Evolutionary conservation across 2,888 invertebrate species (phyloP), one percentile per base, ranked within the genome.

Genomic region (Disparrhopalites patrizii): DNA sequence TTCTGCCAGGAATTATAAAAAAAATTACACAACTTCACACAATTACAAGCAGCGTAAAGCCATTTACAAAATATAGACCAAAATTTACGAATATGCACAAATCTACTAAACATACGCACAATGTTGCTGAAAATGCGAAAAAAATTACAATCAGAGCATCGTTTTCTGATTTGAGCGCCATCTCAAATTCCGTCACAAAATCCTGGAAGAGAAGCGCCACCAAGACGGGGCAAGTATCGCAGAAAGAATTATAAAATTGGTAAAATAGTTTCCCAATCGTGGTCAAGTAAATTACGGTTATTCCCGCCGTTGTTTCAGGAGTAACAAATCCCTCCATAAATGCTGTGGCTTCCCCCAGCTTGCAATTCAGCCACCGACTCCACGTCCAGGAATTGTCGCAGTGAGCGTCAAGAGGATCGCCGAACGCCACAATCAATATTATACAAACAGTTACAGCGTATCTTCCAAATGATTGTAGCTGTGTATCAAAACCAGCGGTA

Each of bases 181-280:
- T 13, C n/a, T 28, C 3, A 43, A 43, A 58, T 3, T 58, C 30
- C 4, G 15, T 10, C n/a, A 58, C 30, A 5, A 58, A 4, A 1
- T 3, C 13, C 1, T 30, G 4, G 15, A 58, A 43, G 20, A 58
- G 10, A 18, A 58, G 47, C 1, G 10, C 58, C 15, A 30, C 30
- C 1, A 28, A 27, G 18, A 58, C 30, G 18, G 58, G 43, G 18
- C 40, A 43, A n/a, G 18, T 27, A 15, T 58, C 58, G 1, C n/a
- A 40, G 13, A 40, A 58, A 28, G 30, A 30, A 30, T 58, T 58
- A 20, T 25, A 58, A 18, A 58, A 10, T 43, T 43, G 15, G 38
- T 58, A 58, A 43, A 43, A 43, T 18, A 30, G 1, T 8, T 2
- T 2, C 13, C 18, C 8, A 10, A 18, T 8, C 20, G 31, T 10